Percentiles rank a stretch among this genome's conserved stretches.
These are phyloP conservation scores for Ctenoplectra terminalis DNA, from an alignment of 1,140 invertebrate genomes.

Conservation along the genomic window DNA sequence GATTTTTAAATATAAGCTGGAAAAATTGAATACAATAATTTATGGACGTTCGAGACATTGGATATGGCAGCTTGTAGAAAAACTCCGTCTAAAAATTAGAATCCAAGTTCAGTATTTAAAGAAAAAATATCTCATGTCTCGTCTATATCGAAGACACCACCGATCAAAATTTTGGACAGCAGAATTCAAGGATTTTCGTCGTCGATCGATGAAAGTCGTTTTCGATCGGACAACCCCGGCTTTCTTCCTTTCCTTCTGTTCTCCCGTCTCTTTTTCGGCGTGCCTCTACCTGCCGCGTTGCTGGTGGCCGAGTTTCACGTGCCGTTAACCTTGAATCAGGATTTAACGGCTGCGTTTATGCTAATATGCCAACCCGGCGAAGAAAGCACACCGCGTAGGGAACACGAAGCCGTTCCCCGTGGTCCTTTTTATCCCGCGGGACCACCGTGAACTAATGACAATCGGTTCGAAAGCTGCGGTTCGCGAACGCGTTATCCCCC, in stretches of 20 bases:
- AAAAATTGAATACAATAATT: background rate
- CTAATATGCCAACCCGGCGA: constrained; percentile 41
- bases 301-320: constrained; percentile 62
- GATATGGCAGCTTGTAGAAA: background rate
- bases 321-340: constrained; percentile 64
- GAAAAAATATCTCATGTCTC: background rate
- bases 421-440: constrained; percentile 32
- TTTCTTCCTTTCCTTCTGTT: constrained; percentile 18
- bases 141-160: background rate
- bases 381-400: constrained; percentile 20
- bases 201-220: constrained; percentile 19
- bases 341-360: constrained; percentile 65
- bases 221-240: background rate
- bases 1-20: background rate
- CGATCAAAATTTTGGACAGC: background rate
- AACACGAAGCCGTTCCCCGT: background rate
- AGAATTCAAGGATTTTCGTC: background rate
- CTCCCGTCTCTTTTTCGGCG: constrained; percentile 36
- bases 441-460: constrained; percentile 46
- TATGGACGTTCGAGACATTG: background rate
- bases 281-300: constrained; percentile 48
- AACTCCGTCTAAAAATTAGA: background rate
- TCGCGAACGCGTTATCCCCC: background rate
- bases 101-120: no score
- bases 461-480: constrained; percentile 35